Base-by-base conservation (phyloP, 2,113 vertebrate genomes). In the Siniperca chuatsi region DNA sequence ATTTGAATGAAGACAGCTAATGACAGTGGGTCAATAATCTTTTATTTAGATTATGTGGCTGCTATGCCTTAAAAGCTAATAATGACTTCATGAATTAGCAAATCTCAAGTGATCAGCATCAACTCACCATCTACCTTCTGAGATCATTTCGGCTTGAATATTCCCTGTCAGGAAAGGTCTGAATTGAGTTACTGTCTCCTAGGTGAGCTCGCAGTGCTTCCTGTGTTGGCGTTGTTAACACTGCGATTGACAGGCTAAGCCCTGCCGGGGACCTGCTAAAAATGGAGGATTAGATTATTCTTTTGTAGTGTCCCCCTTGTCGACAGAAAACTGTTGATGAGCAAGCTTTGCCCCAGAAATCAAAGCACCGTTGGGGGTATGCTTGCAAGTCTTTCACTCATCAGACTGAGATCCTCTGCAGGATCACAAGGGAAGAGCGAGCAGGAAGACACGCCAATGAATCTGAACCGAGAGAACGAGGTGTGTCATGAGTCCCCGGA, bases 341-440 rank as follows among this genome's bases (percentile, higher is more conserved):
- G 78, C 10, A 6, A 74, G 75, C 81, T 85, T 33, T 81, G 55
- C 42, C 68, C 82, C 25, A 81, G 85, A 89, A 86, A 86, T 87
- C 79, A 82, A 58, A 93, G 77, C 66, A 23, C 37, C 0, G 5
- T 33, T 74, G 64, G 82, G 80, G 70, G 71, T 66, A 67, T 4
- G 8, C 23, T 60, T 25, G 40, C 48, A 8, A 69, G 85, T 33
- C 61, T 83, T 81, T 25, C 61, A 37, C 70, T 87, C 75, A 83
- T 83, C 85, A 78, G 23, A 50, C 67, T 54, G 79, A 75, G 86
- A 84, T 72, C 48, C 67, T 61, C 50, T 18, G 69, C 5, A 8
- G 57, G 73, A 44, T 70, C 67, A 50, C 1, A 4, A 25, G 78
- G 66, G 61, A 48, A 8, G 55, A 55, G 77, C 5, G 66, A n/a